Evolutionary conservation across 2,888 invertebrate genomes (phyloP).

Genomic region (Drosophila mulleri): DNA sequence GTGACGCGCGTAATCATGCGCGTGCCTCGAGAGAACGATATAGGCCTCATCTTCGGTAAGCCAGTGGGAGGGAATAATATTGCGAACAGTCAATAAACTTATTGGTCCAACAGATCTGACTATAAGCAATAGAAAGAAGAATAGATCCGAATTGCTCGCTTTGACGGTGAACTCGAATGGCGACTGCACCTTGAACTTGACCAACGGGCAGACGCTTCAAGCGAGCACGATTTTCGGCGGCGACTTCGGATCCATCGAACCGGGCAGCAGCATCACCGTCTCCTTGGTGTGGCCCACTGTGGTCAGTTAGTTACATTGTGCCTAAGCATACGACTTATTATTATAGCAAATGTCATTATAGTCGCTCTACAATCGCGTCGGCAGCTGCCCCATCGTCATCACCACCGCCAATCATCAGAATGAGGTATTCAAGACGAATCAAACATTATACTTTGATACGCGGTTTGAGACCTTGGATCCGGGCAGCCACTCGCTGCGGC

Average conservation of each 20-base stretch:
- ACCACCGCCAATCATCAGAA: slow-evolving; percentile 63
- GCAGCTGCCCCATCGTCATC: slow-evolving; percentile 77
- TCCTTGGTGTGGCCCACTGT: slow-evolving; percentile 83
- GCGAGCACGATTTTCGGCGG: slow-evolving; percentile 79
- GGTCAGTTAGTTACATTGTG: slow-evolving; percentile 60
- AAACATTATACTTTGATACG: slow-evolving; percentile 77
- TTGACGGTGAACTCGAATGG: slow-evolving; percentile 72
- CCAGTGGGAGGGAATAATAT: not conserved
- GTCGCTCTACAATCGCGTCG: slow-evolving; percentile 83
- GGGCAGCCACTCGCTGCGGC: slow-evolving; percentile 54
- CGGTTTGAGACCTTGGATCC: slow-evolving; percentile 77
- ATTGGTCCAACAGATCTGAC: slow-evolving; percentile 69
- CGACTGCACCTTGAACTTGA: slow-evolving; percentile 72
- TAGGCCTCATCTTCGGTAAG: slow-evolving; percentile 83
- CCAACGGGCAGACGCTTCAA: slow-evolving; percentile 47
- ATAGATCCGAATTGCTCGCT: slow-evolving; percentile 63
- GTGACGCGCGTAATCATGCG: slow-evolving; percentile 70
- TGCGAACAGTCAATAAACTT: not conserved
- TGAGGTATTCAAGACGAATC: slow-evolving; percentile 50
- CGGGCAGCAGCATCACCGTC: slow-evolving; percentile 70
- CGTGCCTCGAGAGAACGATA: slow-evolving; percentile 77
- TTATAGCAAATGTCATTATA: slow-evolving; percentile 31
- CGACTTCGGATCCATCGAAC: slow-evolving; percentile 77
- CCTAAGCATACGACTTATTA: not conserved
- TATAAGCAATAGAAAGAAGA: slow-evolving; percentile 49